A percentile compares a stretch with the other conserved stretches of the same genome.
Evolutionary conservation across 1,140 invertebrate genomes (phyloP).

Genomic region (Hypothenemus hampei): DNA sequence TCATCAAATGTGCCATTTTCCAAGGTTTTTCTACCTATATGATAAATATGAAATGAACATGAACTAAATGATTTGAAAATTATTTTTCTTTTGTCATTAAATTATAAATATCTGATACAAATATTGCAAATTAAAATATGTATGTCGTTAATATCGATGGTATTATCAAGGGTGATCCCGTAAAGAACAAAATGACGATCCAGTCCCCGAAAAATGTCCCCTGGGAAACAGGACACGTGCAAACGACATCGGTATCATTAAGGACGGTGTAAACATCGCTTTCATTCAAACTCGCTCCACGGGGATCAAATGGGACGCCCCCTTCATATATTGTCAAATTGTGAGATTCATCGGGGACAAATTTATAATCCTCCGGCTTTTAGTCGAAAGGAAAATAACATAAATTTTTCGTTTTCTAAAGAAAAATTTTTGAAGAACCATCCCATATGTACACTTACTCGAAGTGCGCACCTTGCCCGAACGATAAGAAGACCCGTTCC

Average conservation of each 20-base stretch:
- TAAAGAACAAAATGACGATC: constrained; percentile 18
- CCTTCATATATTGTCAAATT: constrained; percentile 16
- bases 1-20: too few species aligned
- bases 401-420: neutral
- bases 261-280: constrained; percentile 12
- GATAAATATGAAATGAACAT: too few species aligned
- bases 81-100: too few species aligned
- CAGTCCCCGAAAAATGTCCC: constrained; percentile 12
- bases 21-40: too few species aligned
- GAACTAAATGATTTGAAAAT: too few species aligned
- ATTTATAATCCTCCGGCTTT: constrained; percentile 9
- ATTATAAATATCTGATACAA: too few species aligned
- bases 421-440: neutral
- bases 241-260: constrained; percentile 11
- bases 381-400: neutral
- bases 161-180: too few species aligned
- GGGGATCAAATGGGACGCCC: constrained; percentile 7
- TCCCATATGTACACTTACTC: neutral
- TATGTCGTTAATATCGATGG: too few species aligned
- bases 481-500: neutral
- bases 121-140: too few species aligned
- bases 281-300: constrained; percentile 11
- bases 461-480: neutral
- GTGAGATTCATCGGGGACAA: constrained; percentile 11
- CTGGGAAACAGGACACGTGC: constrained; percentile 13